Conservation (phyloP, 2,797 vertebrate genomes). For the Enteromius argenteus region DNA sequence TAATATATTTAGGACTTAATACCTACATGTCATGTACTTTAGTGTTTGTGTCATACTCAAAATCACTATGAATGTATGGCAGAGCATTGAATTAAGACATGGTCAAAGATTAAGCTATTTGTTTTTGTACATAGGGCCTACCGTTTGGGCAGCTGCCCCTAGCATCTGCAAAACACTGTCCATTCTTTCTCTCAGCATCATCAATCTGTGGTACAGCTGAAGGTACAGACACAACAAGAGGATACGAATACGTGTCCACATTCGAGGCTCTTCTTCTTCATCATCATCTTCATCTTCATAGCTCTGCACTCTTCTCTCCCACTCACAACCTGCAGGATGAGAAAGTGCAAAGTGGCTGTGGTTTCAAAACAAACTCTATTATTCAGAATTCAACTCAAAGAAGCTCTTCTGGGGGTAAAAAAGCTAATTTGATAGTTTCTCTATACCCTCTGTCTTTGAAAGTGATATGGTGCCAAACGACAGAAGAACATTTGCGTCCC, state of each 20-base stretch:
- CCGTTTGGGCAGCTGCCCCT: slow-evolving; percentile 59
- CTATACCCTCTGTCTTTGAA: not conserved
- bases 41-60: not conserved
- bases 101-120: not conserved
- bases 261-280: slow-evolving; percentile 67
- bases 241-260: slow-evolving; percentile 71
- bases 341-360: not conserved
- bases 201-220: slow-evolving; percentile 70
- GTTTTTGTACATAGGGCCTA: slow-evolving; percentile 49
- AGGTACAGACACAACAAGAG: slow-evolving; percentile 73
- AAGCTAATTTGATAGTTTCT: not conserved
- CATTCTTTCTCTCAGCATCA: slow-evolving; percentile 67
- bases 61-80: not conserved
- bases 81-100: not conserved
- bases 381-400: not conserved
- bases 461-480: not conserved
- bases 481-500: slow-evolving; percentile 30
- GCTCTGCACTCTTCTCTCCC: slow-evolving; percentile 70
- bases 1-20: not conserved
- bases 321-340: slow-evolving; percentile 67
- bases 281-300: slow-evolving; percentile 69
- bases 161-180: slow-evolving; percentile 46
- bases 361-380: not conserved
- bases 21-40: not conserved
- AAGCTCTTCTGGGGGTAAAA: not conserved